Base-by-base conservation (phyloP, 2,797 vertebrate genomes). In the Neoniphon sammara region DNA sequence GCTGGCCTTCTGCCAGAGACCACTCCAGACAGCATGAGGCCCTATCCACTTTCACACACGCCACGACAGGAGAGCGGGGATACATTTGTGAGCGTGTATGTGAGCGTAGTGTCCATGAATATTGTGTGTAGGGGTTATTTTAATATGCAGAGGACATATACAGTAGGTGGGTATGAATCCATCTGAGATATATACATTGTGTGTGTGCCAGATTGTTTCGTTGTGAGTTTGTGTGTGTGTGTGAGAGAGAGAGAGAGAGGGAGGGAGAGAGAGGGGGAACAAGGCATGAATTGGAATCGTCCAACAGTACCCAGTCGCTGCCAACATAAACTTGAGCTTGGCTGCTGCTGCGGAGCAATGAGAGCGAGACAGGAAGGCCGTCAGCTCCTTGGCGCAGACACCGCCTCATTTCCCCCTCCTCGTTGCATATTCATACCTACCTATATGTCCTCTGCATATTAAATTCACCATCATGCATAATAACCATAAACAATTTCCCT, bases 251-350 rank as follows among this genome's bases (percentile, higher is more conserved):
- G 47, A 31, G 47, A 42, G 57, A 31, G 66, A 58, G 36, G 30
- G 53, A 3, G 70, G 65, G 62, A n/a, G 78, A 23, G 31, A 18
- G 77, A 78, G 81, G 58, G 56, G 42, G 66, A 78, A 68, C 68
- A 67, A 75, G 62, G 83, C 80, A 14, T 69, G 88, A 85, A 70
- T 84, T 87, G 87, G 86, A 90, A 82, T 90, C 75, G 79, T 77
- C 88, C 50, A 56, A 85, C 77, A 74, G 81, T 64, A 56, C 70
- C 60, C 74, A 21, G 70, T 44, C 15, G 25, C 78, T 90, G 91
- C 93, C 93, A 93, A 90, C 85, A 89, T 87, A 91, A 94, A 93
- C 91, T 91, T 73, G 75, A 88, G 78, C 78, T 90, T 93, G 92
- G 92, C 92, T 83, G 85, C 81, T 77, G 78, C 69, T 80, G 88